Evolutionary conservation across 2,888 invertebrate species (phyloP), one percentile per base, ranked within the genome.

Genomic region (Macaria liturata): DNA sequence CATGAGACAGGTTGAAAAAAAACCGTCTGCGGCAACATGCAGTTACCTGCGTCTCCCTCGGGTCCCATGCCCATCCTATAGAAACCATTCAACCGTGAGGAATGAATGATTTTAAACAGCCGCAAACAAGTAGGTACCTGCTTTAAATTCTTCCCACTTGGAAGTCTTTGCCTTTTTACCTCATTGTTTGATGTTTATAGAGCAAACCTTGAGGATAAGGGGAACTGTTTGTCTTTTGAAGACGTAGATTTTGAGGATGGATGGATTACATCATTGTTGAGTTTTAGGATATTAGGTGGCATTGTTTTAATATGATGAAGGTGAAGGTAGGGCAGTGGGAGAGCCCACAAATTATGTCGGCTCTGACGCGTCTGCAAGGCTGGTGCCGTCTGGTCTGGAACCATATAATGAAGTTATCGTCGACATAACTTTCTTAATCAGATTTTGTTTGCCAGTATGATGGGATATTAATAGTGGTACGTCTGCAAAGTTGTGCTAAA

Each of bases 71-170:
- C 78, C 74, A 70, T 70, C 74, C 74, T 71, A 77, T 76, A 78
- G 74, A 82, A 83, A 81, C 78, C 78, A 83, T 85, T 87, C 72
- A 85, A 81, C 76, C 81, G 79, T 82, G 74, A 77, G 67, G 78
- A 86, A 85, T 87, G 82, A 86, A 87, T 87, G 84, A 83, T 84
- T 83, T 78, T 72, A 75, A 83, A 81, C 78, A 81, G 72, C 70
- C 75, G 62, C 72, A 72, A 71, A 71, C 70, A 78, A 82, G 81
- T n/a, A n/a, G n/a, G n/a, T 83, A 82, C 78, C 77, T 79, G 82
- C 75, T 83, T 83, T 76, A 76, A 74, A 82, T 80, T 78, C 75
- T 75, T 73, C 65, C 71, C 71, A 74, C 73, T 75, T 57, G 57
- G 61, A 66, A 60, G 66, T 71, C 67, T 71, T 62, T 68, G 59